Conservation (phyloP, 1,140 invertebrate genomes). For the Branchinecta lynchi region DNA sequence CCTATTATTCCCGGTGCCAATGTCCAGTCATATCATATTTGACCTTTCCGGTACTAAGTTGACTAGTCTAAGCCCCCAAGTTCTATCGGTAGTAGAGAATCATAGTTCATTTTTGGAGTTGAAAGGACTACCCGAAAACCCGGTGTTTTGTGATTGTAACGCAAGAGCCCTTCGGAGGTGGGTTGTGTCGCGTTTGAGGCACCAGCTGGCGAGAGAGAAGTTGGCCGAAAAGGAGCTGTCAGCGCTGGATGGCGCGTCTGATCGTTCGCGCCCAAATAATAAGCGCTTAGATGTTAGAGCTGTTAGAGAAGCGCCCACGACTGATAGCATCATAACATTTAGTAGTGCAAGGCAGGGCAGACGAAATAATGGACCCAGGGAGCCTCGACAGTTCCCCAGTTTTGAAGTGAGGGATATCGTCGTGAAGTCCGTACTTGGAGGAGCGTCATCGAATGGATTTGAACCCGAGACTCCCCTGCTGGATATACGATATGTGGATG, state of each 20-base stretch:
- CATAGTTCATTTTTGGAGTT: constrained; percentile 52
- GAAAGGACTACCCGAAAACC: constrained; percentile 53
- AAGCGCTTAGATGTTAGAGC: not conserved
- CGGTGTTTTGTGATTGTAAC: constrained; percentile 69
- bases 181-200: constrained; percentile 36
- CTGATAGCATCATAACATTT: constrained; percentile 23
- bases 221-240: not conserved
- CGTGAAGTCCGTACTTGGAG: no score
- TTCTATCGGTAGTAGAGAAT: constrained; percentile 61
- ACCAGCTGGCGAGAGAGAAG: constrained; percentile 12
- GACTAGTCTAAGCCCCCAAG: constrained; percentile 51
- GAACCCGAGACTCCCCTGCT: constrained; percentile 23
- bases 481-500: no score
- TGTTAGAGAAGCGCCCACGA: not conserved
- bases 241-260: not conserved
- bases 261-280: not conserved
- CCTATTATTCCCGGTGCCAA: constrained; percentile 68
- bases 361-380: no score
- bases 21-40: constrained; percentile 59
- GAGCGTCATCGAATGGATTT: constrained; percentile 12
- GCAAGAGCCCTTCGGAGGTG: constrained; percentile 56
- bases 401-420: not conserved
- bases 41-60: constrained; percentile 63
- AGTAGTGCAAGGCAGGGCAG: constrained; percentile 32
- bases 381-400: constrained; percentile 33